Conservation (phyloP, 2,113 vertebrate species). For the Bagarius yarrelli region DNA sequence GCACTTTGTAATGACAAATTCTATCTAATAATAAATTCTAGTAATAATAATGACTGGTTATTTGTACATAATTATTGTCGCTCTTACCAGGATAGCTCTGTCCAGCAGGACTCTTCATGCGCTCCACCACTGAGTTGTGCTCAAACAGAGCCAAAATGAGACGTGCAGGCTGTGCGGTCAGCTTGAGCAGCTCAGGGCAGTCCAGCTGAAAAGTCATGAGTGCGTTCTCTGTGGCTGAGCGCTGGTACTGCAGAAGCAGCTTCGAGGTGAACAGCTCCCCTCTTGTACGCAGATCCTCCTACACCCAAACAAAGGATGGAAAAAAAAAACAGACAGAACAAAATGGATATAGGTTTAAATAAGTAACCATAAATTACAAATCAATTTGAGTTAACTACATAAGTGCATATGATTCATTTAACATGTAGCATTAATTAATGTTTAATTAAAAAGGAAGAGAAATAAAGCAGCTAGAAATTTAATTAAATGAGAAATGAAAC, state of each 20-base stretch:
- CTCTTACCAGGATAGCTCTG: slow-evolving; percentile 80
- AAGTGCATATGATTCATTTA: background rate
- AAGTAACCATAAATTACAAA: background rate
- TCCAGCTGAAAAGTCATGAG: slow-evolving; percentile 75
- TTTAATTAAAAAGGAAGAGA: too few relatives aligned
- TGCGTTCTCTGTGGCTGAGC: slow-evolving; percentile 84
- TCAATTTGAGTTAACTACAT: too few relatives aligned
- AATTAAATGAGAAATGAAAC: too few relatives aligned
- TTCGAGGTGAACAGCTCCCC: slow-evolving; percentile 81
- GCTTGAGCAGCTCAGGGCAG: slow-evolving; percentile 73
- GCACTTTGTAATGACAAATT: too few relatives aligned
- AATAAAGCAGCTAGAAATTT: too few relatives aligned
- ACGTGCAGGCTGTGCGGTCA: slow-evolving; percentile 76
- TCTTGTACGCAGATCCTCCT: slow-evolving; percentile 74
- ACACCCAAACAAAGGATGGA: background rate
- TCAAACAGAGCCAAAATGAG: slow-evolving; percentile 85
- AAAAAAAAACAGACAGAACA: background rate
- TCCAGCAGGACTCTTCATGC: slow-evolving; percentile 71
- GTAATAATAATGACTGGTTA: background rate
- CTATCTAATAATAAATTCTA: too few relatives aligned
- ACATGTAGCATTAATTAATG: too few relatives aligned
- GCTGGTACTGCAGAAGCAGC: slow-evolving; percentile 79
- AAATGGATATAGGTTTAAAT: background rate
- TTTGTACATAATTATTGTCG: background rate
- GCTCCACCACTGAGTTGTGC: slow-evolving; percentile 81